Percentiles rank a stretch among this genome's conserved stretches.
phyloP scores from a whole-genome alignment of 2,888 invertebrate species.

The Atherix ibis region DNA sequence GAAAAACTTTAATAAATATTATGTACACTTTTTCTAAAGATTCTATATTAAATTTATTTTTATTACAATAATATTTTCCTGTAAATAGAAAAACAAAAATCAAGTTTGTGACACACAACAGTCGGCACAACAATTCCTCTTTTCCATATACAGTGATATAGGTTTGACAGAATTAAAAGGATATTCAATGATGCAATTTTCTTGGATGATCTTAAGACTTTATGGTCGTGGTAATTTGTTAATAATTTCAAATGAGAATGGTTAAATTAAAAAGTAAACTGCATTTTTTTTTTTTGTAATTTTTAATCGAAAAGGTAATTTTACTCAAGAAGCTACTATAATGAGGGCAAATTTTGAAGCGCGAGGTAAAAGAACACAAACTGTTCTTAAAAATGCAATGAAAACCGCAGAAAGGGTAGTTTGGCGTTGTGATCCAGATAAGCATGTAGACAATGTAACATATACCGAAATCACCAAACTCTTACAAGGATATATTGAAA shows the following conservation, averaged over 20 bases:
- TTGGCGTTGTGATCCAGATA: conserved; percentile 61
- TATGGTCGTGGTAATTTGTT: conserved; percentile 54
- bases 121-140: conserved; percentile 68
- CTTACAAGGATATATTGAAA: conserved; percentile 73
- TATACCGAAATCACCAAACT: conserved; percentile 64
- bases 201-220: conserved; percentile 65
- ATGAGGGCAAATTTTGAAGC: conserved; percentile 49
- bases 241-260: neutral
- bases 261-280: too few relatives aligned
- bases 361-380: conserved; percentile 48
- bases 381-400: conserved; percentile 51
- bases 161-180: conserved; percentile 74
- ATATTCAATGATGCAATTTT: conserved; percentile 78
- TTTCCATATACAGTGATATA: conserved; percentile 65
- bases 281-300: too few relatives aligned
- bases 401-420: conserved; percentile 48
- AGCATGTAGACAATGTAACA: conserved; percentile 42
- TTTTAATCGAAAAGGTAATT: conserved; percentile 55
- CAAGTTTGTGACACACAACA: conserved; percentile 56
- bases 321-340: conserved; percentile 53
- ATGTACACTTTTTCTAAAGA: too few relatives aligned
- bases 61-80: too few relatives aligned
- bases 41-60: too few relatives aligned
- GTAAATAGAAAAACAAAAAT: conserved; percentile 50
- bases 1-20: too few relatives aligned